Conservation (phyloP, 23 tunicate genomes). For the Phallusia fumigata region DNA sequence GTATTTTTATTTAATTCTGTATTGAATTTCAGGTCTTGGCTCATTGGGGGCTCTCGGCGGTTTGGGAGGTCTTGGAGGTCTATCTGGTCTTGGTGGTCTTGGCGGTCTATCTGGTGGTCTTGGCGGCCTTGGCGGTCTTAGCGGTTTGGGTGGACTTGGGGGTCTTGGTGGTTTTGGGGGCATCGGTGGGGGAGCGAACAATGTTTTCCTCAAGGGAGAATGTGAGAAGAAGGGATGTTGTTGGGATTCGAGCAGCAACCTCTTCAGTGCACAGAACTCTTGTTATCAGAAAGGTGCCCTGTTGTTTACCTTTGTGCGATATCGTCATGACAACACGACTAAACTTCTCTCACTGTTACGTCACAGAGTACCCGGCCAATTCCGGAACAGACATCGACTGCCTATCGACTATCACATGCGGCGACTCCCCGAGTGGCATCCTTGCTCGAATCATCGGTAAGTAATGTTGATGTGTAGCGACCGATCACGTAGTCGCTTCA, state of each 20-base stretch:
- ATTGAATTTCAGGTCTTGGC: no score
- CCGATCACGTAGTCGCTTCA: background rate
- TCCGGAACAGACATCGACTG: constrained; percentile 28
- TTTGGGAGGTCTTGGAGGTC: constrained; percentile 28
- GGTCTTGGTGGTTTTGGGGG: constrained; percentile 15
- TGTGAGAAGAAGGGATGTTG: constrained; percentile 76
- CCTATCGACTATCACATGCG: constrained; percentile 29
- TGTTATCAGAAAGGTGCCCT: constrained; percentile 81
- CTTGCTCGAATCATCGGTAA: constrained; percentile 49
- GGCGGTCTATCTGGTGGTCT: constrained; percentile 30
- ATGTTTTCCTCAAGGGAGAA: constrained; percentile 24
- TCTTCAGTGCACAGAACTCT: constrained; percentile 13
- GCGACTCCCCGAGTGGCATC: constrained; percentile 15
- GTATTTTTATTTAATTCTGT: no score
- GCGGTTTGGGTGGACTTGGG: constrained; percentile 10
- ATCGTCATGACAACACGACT: background rate
- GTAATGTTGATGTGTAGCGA: no score
- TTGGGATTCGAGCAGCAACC: constrained; percentile 43
- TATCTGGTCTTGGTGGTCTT: constrained; percentile 10
- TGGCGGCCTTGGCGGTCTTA: constrained; percentile 15
- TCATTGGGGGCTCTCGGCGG: constrained; percentile 24
- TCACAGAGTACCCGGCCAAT: constrained; percentile 17
- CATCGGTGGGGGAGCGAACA: constrained; percentile 19
- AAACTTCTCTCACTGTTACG: background rate
- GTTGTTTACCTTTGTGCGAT: no score